These are phyloP conservation scores for Vannuccia rotundouncinata DNA, from an alignment of 2,888 invertebrate genomes.

Conservation along the genomic window DNA sequence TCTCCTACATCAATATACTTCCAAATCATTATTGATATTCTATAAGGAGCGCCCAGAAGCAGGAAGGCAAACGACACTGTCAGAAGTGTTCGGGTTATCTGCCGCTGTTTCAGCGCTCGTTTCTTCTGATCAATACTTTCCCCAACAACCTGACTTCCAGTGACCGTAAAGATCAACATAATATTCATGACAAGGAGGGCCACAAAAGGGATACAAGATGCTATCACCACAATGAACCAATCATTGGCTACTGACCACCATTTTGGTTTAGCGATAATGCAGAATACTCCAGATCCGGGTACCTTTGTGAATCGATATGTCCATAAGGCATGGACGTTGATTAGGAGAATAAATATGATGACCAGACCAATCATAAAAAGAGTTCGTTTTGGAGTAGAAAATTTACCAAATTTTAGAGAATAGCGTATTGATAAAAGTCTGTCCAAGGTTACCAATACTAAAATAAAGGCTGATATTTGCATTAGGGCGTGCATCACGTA, in stretches of 20 bases:
- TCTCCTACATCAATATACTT: not conserved
- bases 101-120: not conserved
- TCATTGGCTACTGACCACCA: not conserved
- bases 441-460: not conserved
- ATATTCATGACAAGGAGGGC: not conserved
- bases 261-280: not conserved
- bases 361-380: not conserved
- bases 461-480: not conserved
- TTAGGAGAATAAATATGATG: not conserved
- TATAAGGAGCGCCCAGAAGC: not conserved
- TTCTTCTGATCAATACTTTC: not conserved
- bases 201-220: not conserved
- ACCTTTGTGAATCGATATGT: not conserved
- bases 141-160: not conserved
- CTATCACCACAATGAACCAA: not conserved
- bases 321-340: not conserved
- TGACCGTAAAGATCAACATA: not conserved
- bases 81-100: not conserved
- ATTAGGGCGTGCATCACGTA: not conserved
- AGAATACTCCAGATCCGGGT: not conserved
- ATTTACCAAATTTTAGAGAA: not conserved
- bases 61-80: not conserved
- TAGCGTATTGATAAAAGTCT: not conserved
- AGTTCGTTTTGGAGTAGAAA: not conserved
- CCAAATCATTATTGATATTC: not conserved